phyloP scores from a whole-genome alignment of 2,888 invertebrate species.

The Drosophila merina region DNA sequence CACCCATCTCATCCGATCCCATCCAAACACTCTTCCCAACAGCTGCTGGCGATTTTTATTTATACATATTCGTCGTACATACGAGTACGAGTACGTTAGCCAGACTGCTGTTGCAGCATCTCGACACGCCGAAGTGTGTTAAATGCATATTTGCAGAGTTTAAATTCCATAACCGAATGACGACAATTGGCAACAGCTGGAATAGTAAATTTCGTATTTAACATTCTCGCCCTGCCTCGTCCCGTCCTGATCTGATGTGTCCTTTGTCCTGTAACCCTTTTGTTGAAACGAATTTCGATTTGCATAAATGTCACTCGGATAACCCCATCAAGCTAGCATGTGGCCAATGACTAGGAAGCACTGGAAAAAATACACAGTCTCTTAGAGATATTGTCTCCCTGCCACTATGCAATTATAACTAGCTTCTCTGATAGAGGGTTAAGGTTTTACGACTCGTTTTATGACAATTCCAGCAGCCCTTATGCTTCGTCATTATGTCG shows the following conservation, averaged over 20 bases:
- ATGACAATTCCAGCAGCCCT: slow-evolving; percentile 48
- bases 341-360: neutral
- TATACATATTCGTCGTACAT: slow-evolving; percentile 18
- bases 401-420: slow-evolving; percentile 27
- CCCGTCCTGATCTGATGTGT: slow-evolving; percentile 22
- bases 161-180: slow-evolving; percentile 60
- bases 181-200: slow-evolving; percentile 62
- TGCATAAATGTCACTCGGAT: slow-evolving; percentile 60
- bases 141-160: slow-evolving; percentile 59
- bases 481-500: slow-evolving; percentile 58
- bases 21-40: slow-evolving; percentile 22
- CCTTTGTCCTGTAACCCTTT: slow-evolving; percentile 16
- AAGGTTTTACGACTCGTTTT: slow-evolving; percentile 24
- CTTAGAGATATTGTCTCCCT: too few species aligned
- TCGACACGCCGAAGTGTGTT: slow-evolving; percentile 50
- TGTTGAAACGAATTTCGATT: slow-evolving; percentile 60
- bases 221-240: slow-evolving; percentile 11
- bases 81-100: slow-evolving; percentile 5
- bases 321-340: slow-evolving; percentile 17
- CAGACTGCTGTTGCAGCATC: slow-evolving; percentile 47
- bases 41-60: slow-evolving; percentile 60
- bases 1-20: slow-evolving; percentile 14
- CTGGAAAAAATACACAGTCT: neutral
- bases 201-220: slow-evolving; percentile 41
- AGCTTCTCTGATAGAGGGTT: slow-evolving; percentile 25